Percentiles rank a stretch among this genome's conserved stretches.
Evolutionary conservation across 2,113 vertebrate genomes (phyloP).

Genomic region (Sterna hirundo): DNA sequence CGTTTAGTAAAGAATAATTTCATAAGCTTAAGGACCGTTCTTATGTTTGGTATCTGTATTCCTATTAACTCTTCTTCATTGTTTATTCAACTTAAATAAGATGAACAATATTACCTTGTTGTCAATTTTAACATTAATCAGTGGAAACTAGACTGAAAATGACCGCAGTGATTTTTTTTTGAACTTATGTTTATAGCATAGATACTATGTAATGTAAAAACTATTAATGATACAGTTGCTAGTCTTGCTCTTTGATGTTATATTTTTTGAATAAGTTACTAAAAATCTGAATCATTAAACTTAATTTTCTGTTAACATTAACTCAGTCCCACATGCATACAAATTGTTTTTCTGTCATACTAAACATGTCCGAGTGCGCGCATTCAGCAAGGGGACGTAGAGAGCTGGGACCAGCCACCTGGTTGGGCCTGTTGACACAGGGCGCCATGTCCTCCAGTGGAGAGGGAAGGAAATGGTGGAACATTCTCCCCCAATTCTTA

Average conservation of each 20-base stretch:
- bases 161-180: background rate
- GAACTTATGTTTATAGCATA: background rate
- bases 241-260: background rate
- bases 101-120: background rate
- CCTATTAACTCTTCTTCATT: background rate
- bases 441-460: fast-evolving
- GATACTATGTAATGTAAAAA: background rate
- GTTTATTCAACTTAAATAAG: background rate
- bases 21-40: background rate
- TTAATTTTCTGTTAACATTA: background rate
- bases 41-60: background rate
- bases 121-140: background rate
- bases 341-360: background rate
- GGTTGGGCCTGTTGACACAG: background rate
- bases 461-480: background rate
- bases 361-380: background rate
- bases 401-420: background rate
- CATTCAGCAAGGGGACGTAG: background rate
- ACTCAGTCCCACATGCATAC: background rate
- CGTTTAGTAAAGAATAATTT: background rate
- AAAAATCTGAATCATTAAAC: background rate
- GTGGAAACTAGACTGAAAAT: background rate
- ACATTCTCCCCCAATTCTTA: background rate
- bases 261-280: background rate
- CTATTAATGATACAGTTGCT: background rate